phyloP scores from a whole-genome alignment of 2,888 invertebrate species.

The Mellilla xanthometata region DNA sequence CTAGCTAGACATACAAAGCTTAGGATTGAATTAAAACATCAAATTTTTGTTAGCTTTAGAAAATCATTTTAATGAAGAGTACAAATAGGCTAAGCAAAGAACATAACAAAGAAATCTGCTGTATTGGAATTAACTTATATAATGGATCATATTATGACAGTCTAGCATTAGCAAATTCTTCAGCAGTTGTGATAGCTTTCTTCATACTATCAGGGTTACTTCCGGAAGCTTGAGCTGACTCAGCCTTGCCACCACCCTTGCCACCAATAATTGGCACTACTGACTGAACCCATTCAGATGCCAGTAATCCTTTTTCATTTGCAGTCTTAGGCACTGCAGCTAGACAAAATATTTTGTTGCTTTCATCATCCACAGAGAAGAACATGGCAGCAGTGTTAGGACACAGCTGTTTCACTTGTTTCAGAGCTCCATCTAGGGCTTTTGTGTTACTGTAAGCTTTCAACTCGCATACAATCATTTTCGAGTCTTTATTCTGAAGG shows the following conservation, averaged over 20 bases:
- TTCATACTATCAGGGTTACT: conserved; percentile 86
- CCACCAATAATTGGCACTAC: conserved; percentile 90
- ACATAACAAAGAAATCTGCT: not conserved
- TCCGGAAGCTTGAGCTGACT: conserved; percentile 98
- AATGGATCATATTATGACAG: conserved; percentile 54
- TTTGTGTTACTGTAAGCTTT: conserved; percentile 96
- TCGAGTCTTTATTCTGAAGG: conserved; percentile 85
- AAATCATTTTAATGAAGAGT: not conserved
- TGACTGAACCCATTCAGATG: conserved; percentile 97
- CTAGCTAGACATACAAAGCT: too few relatives aligned
- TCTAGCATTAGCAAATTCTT: conserved; percentile 90
- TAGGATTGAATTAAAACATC: conserved; percentile 3
- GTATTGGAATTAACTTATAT: conserved; percentile 5
- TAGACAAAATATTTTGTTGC: conserved; percentile 94
- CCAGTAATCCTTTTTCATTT: conserved; percentile 90
- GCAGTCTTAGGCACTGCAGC: conserved; percentile 91
- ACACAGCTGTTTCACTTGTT: conserved; percentile 91
- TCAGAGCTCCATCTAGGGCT: conserved; percentile 96
- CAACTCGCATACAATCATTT: conserved; percentile 91
- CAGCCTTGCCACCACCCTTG: conserved; percentile 98
- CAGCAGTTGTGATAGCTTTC: conserved; percentile 90
- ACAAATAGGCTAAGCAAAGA: conserved; percentile 5
- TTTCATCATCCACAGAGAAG: conserved; percentile 93
- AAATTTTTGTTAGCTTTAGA: not conserved
- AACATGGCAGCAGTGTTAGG: conserved; percentile 97